Conservation (phyloP, 2,888 invertebrate genomes). For the Lasiommata megera region DNA sequence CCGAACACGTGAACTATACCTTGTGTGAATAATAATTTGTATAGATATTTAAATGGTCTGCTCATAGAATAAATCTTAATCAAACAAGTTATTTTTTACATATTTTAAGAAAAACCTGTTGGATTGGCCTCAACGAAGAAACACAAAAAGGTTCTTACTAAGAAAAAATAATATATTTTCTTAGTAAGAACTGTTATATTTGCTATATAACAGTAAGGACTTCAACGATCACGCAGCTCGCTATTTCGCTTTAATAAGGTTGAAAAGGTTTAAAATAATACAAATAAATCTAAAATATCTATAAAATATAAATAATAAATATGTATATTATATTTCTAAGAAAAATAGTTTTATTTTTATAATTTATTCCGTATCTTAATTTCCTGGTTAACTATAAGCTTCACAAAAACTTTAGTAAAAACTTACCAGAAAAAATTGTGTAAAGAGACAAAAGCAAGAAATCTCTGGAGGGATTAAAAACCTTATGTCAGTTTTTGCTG, state of each 20-base stretch:
- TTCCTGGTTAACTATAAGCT: background rate
- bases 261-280: too few relatives aligned
- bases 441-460: background rate
- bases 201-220: background rate
- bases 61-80: conserved; percentile 1
- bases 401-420: background rate
- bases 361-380: too few relatives aligned
- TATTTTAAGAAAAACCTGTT: background rate
- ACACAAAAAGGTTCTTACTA: background rate
- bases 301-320: too few relatives aligned
- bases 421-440: background rate
- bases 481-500: background rate
- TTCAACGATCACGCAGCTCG: conserved; percentile 5
- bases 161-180: background rate
- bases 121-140: background rate
- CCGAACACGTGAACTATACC: conserved; percentile 16
- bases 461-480: background rate
- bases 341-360: too few relatives aligned
- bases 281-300: too few relatives aligned
- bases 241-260: too few relatives aligned
- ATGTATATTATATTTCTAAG: too few relatives aligned
- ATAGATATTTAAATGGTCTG: conserved; percentile 14
- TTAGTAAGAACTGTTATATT: background rate
- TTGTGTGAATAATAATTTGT: conserved; percentile 11
- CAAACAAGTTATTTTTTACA: background rate